A percentile compares a stretch with the other conserved stretches of the same genome.
These are phyloP conservation scores for Botrylloides violaceus DNA, from an alignment of 23 tunicate genomes.

Conservation along the genomic window DNA sequence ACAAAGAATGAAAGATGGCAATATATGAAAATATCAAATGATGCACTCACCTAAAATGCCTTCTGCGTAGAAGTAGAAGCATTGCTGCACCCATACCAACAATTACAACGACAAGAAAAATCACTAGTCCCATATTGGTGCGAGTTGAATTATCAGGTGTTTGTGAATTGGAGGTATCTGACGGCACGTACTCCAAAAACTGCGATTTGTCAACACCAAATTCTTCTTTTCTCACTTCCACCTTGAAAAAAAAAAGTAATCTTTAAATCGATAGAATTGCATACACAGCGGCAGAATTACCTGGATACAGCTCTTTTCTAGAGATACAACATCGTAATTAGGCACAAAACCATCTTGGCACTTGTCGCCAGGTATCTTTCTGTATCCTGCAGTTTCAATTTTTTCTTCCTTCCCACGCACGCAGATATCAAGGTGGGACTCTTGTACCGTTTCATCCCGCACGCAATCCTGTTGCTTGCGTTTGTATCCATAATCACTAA, in stretches of 20 bases:
- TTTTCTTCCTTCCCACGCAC: slow-evolving; percentile 54
- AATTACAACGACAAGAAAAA: slow-evolving; percentile 40
- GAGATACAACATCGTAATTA: too few relatives aligned
- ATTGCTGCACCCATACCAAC: slow-evolving; percentile 26
- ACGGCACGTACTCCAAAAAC: slow-evolving; percentile 13
- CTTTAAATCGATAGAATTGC: too few relatives aligned
- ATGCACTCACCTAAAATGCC: too few relatives aligned
- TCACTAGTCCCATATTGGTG: slow-evolving; percentile 25
- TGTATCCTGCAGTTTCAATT: slow-evolving; percentile 67
- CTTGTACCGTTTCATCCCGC: slow-evolving; percentile 27
- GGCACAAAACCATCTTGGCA: slow-evolving; percentile 76
- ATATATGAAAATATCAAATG: too few relatives aligned
- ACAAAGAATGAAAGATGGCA: too few relatives aligned
- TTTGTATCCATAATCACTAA: slow-evolving; percentile 79
- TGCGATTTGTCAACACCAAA: slow-evolving; percentile 48
- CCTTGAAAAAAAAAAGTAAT: slow-evolving; percentile 24
- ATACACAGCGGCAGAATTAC: too few relatives aligned
- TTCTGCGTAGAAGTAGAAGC: slow-evolving; percentile 20
- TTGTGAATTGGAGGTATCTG: background rate
- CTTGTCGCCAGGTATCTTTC: slow-evolving; percentile 91
- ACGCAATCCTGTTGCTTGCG: slow-evolving; percentile 46
- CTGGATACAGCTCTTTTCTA: too few relatives aligned
- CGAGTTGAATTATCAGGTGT: background rate
- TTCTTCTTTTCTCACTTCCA: slow-evolving; percentile 31
- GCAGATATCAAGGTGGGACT: slow-evolving; percentile 65